Evolutionary conservation across 1,140 invertebrate genomes (phyloP).

Genomic region (Hyles vespertilio): DNA sequence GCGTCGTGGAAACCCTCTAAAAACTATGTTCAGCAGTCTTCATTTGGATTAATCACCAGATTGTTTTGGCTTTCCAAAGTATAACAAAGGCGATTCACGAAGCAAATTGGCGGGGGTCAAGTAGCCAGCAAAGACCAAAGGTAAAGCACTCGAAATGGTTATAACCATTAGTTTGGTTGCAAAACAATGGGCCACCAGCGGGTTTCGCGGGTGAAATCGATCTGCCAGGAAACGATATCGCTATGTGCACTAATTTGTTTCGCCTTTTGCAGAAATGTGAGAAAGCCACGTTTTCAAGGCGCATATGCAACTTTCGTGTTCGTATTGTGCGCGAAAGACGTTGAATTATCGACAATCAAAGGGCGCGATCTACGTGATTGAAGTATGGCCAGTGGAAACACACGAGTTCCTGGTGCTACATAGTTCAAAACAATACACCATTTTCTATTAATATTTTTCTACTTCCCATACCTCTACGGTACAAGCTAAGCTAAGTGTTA

Average conservation of each 20-base stretch:
- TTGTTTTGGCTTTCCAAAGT: too few species aligned
- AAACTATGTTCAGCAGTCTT: too few species aligned
- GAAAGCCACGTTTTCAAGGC: conserved; percentile 33
- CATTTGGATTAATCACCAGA: too few species aligned
- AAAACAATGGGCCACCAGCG: conserved; percentile 47
- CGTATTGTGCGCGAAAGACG: not conserved
- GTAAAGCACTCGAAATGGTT: conserved; percentile 52
- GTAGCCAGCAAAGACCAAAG: conserved; percentile 38
- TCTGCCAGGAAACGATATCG: conserved; percentile 41
- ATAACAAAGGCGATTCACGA: conserved; percentile 19
- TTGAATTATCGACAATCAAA: conserved; percentile 3
- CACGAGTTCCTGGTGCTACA: too few species aligned
- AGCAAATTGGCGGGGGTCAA: conserved; percentile 17
- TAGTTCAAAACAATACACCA: too few species aligned
- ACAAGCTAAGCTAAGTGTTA: too few species aligned
- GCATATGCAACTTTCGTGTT: conserved; percentile 20
- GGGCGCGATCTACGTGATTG: not conserved
- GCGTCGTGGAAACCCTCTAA: too few species aligned
- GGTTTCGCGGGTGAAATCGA: conserved; percentile 18
- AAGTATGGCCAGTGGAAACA: too few species aligned
- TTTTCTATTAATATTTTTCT: too few species aligned
- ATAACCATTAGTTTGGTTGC: conserved; percentile 52
- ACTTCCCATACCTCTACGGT: too few species aligned
- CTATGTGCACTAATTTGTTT: conserved; percentile 50
- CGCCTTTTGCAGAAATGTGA: conserved; percentile 43